A percentile compares a stretch with the other conserved stretches of the same genome.
Conservation (phyloP, 2,797 vertebrate species). For the Paratrypauchen microcephalus region DNA sequence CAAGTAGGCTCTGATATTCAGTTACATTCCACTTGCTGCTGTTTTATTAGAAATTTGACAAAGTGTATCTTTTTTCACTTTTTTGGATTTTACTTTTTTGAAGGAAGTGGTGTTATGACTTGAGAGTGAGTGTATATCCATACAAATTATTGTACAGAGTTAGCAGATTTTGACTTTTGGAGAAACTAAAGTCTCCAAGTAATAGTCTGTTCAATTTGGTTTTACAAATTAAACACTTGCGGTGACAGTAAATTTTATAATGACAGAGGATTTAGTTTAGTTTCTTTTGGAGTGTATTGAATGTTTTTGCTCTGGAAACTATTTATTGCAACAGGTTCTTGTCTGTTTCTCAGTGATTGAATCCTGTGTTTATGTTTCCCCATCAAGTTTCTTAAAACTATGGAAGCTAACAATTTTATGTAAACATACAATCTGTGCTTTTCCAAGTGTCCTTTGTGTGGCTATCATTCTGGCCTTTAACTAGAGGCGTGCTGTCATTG, state of each 20-base stretch:
- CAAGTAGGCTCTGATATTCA: slow-evolving; percentile 28
- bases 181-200: slow-evolving; percentile 27
- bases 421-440: slow-evolving; percentile 46
- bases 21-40: slow-evolving; percentile 75
- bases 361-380: slow-evolving; percentile 32
- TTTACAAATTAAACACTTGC: slow-evolving; percentile 57
- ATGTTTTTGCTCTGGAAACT: slow-evolving; percentile 48
- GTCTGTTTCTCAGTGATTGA: slow-evolving; percentile 28
- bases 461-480: slow-evolving; percentile 44
- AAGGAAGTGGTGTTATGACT: slow-evolving; percentile 27
- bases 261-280: background rate
- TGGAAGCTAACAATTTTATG: slow-evolving; percentile 18
- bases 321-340: slow-evolving; percentile 70
- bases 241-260: slow-evolving; percentile 31
- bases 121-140: slow-evolving; percentile 20
- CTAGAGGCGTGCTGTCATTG: slow-evolving; percentile 43
- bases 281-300: slow-evolving; percentile 16
- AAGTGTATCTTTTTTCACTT: slow-evolving; percentile 6
- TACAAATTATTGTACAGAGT: slow-evolving; percentile 6
- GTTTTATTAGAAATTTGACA: slow-evolving; percentile 30
- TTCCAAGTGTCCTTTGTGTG: slow-evolving; percentile 78
- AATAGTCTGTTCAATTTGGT: slow-evolving; percentile 50
- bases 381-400: slow-evolving; percentile 17
- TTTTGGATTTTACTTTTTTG: slow-evolving; percentile 39
- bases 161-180: slow-evolving; percentile 15